These are phyloP conservation scores for Brenthis hecate DNA, from an alignment of 2,888 invertebrate genomes.

Conservation along the genomic window DNA sequence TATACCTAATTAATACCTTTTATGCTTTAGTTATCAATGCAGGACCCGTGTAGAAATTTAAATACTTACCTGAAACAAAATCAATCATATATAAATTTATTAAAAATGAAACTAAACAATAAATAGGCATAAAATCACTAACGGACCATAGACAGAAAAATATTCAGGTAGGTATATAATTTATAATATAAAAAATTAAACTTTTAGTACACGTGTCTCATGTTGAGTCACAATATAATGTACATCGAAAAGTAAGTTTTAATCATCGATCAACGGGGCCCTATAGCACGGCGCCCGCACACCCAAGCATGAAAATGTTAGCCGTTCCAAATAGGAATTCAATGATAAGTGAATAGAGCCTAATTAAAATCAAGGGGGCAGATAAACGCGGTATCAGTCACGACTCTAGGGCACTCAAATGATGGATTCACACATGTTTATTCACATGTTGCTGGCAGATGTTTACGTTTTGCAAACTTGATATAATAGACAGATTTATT, in stretches of 20 bases:
- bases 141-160: no score
- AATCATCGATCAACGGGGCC: constrained; percentile 53
- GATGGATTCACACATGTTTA: constrained; percentile 67
- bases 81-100: neutral
- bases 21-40: neutral
- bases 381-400: constrained; percentile 63
- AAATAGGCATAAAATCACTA: neutral
- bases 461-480: constrained; percentile 60
- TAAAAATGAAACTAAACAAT: neutral
- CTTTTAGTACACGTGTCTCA: neutral
- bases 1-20: no score
- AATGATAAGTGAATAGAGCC: constrained; percentile 73
- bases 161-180: no score
- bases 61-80: constrained; percentile 33
- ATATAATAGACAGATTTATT: constrained; percentile 43
- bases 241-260: constrained; percentile 42
- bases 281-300: constrained; percentile 59
- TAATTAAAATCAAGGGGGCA: constrained; percentile 72
- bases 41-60: neutral
- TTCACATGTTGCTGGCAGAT: constrained; percentile 67
- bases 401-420: constrained; percentile 56
- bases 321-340: constrained; percentile 67
- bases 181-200: neutral
- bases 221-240: constrained; percentile 43
- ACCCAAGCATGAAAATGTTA: constrained; percentile 64